These are phyloP conservation scores for Trisateles emortualis DNA, from an alignment of 2,888 invertebrate genomes.

Conservation along the genomic window DNA sequence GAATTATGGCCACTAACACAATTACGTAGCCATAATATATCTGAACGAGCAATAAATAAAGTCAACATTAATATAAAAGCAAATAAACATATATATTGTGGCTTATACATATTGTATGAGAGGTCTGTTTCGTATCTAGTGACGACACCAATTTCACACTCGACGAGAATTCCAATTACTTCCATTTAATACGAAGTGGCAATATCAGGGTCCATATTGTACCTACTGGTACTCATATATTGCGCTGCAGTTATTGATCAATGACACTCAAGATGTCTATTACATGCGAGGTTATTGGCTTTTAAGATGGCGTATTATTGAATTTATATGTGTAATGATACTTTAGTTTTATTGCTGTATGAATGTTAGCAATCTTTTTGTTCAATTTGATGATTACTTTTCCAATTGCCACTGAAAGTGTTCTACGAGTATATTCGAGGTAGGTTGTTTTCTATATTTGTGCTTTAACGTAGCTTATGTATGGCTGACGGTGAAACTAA, in stretches of 20 bases:
- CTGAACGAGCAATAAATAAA: conserved; percentile 45
- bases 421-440: too few relatives aligned
- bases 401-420: too few relatives aligned
- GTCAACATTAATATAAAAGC: conserved; percentile 44
- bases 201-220: conserved; percentile 37
- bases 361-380: too few relatives aligned
- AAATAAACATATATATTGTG: conserved; percentile 40
- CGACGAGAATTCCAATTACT: conserved; percentile 70
- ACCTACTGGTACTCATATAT: conserved; percentile 23
- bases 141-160: conserved; percentile 71
- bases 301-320: not conserved
- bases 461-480: too few relatives aligned
- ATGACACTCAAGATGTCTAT: conserved; percentile 26
- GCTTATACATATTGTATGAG: conserved; percentile 62
- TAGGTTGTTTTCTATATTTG: too few relatives aligned
- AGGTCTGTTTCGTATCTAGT: conserved; percentile 51
- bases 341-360: too few relatives aligned
- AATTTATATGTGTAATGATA: too few relatives aligned
- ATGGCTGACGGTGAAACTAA: too few relatives aligned
- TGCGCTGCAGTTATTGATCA: conserved; percentile 39
- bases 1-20: conserved; percentile 29
- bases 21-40: conserved; percentile 39
- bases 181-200: conserved; percentile 62
- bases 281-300: conserved; percentile 21
- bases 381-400: too few relatives aligned